Conservation (phyloP, 2,113 vertebrate genomes). For the Antechinus stuartii region DNA sequence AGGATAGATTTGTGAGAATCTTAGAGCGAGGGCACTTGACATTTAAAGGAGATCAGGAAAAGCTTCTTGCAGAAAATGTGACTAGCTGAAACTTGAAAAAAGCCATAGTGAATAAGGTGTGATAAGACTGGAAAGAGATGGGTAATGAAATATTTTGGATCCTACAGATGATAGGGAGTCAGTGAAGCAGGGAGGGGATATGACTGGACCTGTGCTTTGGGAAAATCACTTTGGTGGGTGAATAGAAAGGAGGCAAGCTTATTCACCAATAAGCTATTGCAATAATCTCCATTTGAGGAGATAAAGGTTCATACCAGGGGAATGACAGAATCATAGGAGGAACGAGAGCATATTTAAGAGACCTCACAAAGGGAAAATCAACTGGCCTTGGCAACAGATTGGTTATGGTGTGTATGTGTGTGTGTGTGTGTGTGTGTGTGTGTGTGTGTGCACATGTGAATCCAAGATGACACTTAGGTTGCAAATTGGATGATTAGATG, state of each 20-base stretch:
- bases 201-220: neutral
- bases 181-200: too few relatives aligned
- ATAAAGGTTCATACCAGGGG: neutral
- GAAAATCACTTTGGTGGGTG: neutral
- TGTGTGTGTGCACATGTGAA: fast-evolving
- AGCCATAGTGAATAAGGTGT: neutral
- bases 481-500: neutral
- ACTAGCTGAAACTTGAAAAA: neutral
- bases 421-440: too few relatives aligned
- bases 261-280: neutral
- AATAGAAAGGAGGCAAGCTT: neutral
- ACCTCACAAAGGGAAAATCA: neutral
- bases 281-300: neutral
- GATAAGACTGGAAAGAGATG: neutral
- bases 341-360: neutral
- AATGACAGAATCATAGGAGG: neutral
- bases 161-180: neutral
- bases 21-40: too few relatives aligned
- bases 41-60: neutral
- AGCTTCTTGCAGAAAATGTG: neutral
- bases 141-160: neutral
- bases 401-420: too few relatives aligned
- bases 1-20: neutral
- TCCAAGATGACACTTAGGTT: neutral
- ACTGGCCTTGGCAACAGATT: neutral